Conservation (phyloP, 2,888 invertebrate species). For the Melinaea marsaeus region DNA sequence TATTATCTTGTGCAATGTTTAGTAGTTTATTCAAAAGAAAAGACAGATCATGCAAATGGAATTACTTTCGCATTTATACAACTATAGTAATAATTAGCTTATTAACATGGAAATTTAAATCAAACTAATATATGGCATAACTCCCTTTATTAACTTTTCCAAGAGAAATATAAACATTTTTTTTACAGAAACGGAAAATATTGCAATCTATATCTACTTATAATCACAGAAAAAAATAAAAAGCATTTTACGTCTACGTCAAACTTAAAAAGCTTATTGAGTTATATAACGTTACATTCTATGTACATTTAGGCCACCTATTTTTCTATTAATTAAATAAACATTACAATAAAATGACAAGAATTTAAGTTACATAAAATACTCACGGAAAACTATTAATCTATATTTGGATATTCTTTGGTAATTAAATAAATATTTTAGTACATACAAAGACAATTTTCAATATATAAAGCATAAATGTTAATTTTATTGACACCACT, state of each 20-base stretch:
- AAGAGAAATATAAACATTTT: conserved; percentile 53
- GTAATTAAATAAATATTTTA: too few species aligned
- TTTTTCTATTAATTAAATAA: conserved; percentile 8
- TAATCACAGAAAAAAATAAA: conserved; percentile 5
- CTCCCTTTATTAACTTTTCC: conserved; percentile 53
- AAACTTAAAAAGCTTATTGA: background rate
- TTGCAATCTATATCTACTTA: conserved; percentile 12
- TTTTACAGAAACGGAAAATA: conserved; percentile 32
- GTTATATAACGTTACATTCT: conserved; percentile 9
- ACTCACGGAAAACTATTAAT: background rate
- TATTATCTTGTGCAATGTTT: too few species aligned
- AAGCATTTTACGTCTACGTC: conserved; percentile 3
- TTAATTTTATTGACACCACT: background rate
- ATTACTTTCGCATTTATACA: too few species aligned
- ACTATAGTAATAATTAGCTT: too few species aligned
- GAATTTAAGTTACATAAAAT: conserved; percentile 6
- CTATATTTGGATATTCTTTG: background rate
- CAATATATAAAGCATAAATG: background rate
- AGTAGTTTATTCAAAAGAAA: too few species aligned
- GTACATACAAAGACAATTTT: too few species aligned
- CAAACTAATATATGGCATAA: conserved; percentile 18
- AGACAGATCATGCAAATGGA: too few species aligned
- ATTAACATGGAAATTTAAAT: too few species aligned
- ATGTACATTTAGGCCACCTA: conserved; percentile 31
- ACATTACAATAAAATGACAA: conserved; percentile 6